Percentiles rank a stretch among this genome's conserved stretches.
These are phyloP conservation scores for Unio pictorum DNA, from an alignment of 2,888 invertebrate genomes.

Conservation along the genomic window DNA sequence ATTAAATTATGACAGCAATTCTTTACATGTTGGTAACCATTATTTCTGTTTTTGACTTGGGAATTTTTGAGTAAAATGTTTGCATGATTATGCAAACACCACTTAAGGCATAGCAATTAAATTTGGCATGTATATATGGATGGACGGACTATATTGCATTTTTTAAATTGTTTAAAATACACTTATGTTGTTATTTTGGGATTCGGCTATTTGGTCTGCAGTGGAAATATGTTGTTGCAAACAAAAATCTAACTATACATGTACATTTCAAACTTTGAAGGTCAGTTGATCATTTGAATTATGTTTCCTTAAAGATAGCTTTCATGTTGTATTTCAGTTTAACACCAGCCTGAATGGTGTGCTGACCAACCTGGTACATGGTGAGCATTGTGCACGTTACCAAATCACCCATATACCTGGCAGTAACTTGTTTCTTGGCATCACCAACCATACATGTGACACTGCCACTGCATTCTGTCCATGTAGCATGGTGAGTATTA, in stretches of 20 bases:
- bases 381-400: slow-evolving; percentile 90
- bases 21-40: too few relatives aligned
- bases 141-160: too few relatives aligned
- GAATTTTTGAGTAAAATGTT: too few relatives aligned
- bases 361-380: slow-evolving; percentile 86
- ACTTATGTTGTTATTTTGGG: too few relatives aligned
- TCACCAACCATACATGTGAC: slow-evolving; percentile 90
- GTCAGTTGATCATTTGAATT: not conserved
- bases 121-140: too few relatives aligned
- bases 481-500: slow-evolving; percentile 82
- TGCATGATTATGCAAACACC: too few relatives aligned
- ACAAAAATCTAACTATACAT: not conserved
- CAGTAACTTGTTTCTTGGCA: slow-evolving; percentile 90
- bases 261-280: not conserved
- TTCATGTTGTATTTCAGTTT: slow-evolving; percentile 76
- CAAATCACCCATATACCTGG: slow-evolving; percentile 80
- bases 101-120: too few relatives aligned
- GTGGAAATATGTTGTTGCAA: too few relatives aligned
- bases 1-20: too few relatives aligned
- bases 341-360: slow-evolving; percentile 85
- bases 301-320: not conserved
- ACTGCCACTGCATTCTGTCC: slow-evolving; percentile 88
- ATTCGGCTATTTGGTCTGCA: too few relatives aligned
- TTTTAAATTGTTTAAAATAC: too few relatives aligned
- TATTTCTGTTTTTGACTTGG: too few relatives aligned